Evolutionary conservation across 2,888 invertebrate genomes (phyloP).

Genomic region (Torymus auratus): DNA sequence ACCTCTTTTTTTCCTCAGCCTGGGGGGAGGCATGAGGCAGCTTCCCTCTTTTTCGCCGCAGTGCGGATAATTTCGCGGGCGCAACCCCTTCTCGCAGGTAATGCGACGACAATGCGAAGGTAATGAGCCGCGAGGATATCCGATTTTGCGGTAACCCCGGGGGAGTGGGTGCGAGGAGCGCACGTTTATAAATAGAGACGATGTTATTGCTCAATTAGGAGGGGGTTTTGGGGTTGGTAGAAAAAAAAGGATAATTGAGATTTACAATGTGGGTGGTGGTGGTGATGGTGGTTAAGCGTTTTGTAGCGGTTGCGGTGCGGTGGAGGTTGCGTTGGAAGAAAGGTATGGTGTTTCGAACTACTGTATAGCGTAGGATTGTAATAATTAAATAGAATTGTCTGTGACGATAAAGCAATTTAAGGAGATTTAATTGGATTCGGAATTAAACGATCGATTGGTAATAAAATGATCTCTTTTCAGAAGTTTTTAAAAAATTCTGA

Average conservation of each 20-base stretch:
- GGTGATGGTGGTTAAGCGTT: not conserved
- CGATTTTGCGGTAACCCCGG: constrained; percentile 7
- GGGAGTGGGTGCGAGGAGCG: not conserved
- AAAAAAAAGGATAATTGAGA: constrained; percentile 39
- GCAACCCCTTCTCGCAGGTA: constrained; percentile 49
- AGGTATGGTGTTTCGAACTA: no score
- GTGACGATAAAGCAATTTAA: no score
- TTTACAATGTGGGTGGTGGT: constrained; percentile 21
- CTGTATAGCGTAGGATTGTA: no score
- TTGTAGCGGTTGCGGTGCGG: not conserved
- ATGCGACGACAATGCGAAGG: constrained; percentile 59
- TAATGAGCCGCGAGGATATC: constrained; percentile 56
- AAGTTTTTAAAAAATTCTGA: no score
- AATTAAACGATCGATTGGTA: no score
- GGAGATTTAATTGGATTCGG: no score
- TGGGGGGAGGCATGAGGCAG: constrained; percentile 6
- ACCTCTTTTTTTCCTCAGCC: not conserved
- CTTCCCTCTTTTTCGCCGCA: constrained; percentile 26
- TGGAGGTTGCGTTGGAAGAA: constrained; percentile 6
- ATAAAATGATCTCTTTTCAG: no score
- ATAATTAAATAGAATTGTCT: no score
- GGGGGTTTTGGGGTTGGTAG: constrained; percentile 1
- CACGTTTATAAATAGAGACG: constrained; percentile 46
- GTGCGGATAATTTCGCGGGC: constrained; percentile 43
- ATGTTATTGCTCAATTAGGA: constrained; percentile 55